Base-by-base conservation (phyloP, 1,140 invertebrate species). In the Stegodyphus dumicola region DNA sequence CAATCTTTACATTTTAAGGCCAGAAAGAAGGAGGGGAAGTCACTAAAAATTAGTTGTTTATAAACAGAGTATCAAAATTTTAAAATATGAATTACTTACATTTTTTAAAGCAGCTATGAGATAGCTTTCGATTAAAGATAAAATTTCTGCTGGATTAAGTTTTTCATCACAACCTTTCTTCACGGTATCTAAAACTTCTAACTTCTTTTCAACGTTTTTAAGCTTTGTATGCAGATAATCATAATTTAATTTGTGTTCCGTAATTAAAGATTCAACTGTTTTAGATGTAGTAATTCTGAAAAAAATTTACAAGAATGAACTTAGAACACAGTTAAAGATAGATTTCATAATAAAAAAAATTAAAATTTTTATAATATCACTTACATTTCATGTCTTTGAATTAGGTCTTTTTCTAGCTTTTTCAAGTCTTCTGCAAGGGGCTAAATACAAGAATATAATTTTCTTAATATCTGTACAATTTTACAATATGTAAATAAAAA, bases 121-220 rank as follows among this genome's bases (percentile, higher is more conserved):
- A 77, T 70, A 13, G 6, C 69, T 85, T 15, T 85, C 81, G 9
- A 85, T 49, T 17, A 56, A 77, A 10, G 60, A 6, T 11, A 60
- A 33, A 18, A 83, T 66, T n/a, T 83, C 80, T 7, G 49, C 51
- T 76, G 51, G 15, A 60, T 15, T 60, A 52, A 6, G 60, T 60
- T 85, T 76, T 6, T 85, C 48, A 74, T 81, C 70, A 52, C 79
- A 81, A 60, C 79, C 74, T 6, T 33, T 81, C 53, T 81, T 81
- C 15, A 81, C 9, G 0, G 6, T 15, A 17, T 33, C 56, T 0
- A 81, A 17, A 17, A 33, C n/a, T 13, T 15, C 49, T 48, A 85
- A 51, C 18, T 85, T 67, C n/a, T 67, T 49, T 69, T 85, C 81
- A 17, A 85, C 56, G 7, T 13, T 56, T 69, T 85, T 69, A 18